A percentile compares a stretch with the other conserved stretches of the same genome.
phyloP scores from a whole-genome alignment of 2,888 invertebrate species.

The Hymenopus coronatus region DNA sequence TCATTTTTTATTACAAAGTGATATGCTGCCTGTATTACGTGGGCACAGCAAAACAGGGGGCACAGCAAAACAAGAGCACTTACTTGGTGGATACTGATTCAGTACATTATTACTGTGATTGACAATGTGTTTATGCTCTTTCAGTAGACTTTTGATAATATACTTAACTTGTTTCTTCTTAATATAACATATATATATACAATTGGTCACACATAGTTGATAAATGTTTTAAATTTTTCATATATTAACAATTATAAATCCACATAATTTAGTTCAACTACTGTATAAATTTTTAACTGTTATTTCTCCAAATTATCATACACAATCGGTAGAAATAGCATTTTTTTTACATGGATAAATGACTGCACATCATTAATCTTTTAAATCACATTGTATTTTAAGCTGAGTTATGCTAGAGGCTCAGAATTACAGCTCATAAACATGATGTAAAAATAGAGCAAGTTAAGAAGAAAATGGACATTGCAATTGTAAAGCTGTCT shows the following conservation, averaged over 20 bases:
- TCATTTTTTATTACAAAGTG: conserved; percentile 13
- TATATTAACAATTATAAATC: not conserved
- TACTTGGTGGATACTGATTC: not conserved
- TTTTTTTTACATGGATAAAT: not conserved
- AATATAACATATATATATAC: too few relatives aligned
- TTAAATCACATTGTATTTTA: not conserved
- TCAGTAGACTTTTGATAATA: not conserved
- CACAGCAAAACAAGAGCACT: not conserved
- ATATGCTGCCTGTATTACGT: conserved; percentile 16
- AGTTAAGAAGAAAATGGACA: not conserved
- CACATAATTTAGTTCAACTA: not conserved
- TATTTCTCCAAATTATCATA: not conserved
- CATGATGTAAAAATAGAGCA: not conserved
- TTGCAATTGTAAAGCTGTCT: too few relatives aligned
- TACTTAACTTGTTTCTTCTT: too few relatives aligned
- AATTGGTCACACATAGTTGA: too few relatives aligned
- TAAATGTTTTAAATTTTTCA: not conserved
- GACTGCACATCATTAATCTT: not conserved
- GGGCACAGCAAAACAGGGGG: not conserved
- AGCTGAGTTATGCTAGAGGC: not conserved
- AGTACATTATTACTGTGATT: not conserved
- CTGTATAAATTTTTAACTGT: not conserved
- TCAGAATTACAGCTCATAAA: not conserved
- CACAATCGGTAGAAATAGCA: not conserved
- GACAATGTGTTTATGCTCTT: not conserved